Percentiles rank a stretch among this genome's conserved stretches.
phyloP scores from a whole-genome alignment of 2,113 vertebrate genomes.

The Phrynocephalus versicolor region DNA sequence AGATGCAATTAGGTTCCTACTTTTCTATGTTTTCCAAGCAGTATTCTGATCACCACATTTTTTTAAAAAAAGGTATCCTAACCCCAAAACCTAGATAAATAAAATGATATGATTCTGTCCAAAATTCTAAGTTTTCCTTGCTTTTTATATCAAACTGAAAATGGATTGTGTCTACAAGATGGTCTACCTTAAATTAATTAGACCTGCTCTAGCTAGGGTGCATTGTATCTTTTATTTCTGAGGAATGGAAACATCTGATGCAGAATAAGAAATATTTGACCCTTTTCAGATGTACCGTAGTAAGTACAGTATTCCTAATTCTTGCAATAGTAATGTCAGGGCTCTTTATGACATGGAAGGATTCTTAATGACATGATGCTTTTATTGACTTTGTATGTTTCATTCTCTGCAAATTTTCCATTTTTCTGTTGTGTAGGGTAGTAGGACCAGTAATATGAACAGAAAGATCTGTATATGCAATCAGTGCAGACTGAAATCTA shows the following conservation, averaged over 20 bases:
- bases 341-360: not conserved
- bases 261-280: slow-evolving; percentile 43
- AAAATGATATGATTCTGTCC: not conserved
- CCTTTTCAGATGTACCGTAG: slow-evolving; percentile 41
- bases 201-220: not conserved
- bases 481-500: not conserved
- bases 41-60: not conserved
- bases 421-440: slow-evolving; percentile 25
- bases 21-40: not conserved
- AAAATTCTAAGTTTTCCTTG: not conserved
- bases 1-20: not conserved
- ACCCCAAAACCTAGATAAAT: not conserved
- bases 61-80: not conserved
- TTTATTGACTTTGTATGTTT: not conserved
- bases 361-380: not conserved
- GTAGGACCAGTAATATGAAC: slow-evolving; percentile 20
- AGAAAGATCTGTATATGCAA: not conserved
- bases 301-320: slow-evolving; percentile 35
- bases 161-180: not conserved
- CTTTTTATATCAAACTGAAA: not conserved
- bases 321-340: not conserved
- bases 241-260: not conserved
- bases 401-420: slow-evolving; percentile 3
- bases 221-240: not conserved
- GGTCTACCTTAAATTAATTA: not conserved